These are phyloP conservation scores for Aplodontia rufa DNA, from an alignment of 2,113 vertebrate species.

Conservation along the genomic window DNA sequence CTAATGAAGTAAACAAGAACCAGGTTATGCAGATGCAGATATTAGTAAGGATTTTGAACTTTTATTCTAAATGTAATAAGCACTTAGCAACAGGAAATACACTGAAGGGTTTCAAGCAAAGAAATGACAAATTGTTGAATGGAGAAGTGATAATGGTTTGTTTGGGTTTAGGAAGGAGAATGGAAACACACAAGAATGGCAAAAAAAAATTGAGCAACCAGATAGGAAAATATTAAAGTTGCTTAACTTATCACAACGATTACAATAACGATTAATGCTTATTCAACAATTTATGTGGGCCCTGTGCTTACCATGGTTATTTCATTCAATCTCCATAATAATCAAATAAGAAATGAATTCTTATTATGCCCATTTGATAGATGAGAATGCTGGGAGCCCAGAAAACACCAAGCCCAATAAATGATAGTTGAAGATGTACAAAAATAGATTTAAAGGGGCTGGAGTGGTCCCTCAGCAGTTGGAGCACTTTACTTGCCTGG, in stretches of 20 bases:
- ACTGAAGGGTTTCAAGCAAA: constrained; percentile 29
- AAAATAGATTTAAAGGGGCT: too few species aligned
- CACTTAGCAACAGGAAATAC: constrained; percentile 1
- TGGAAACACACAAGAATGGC: not conserved
- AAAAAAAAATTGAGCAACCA: not conserved
- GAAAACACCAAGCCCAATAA: constrained; percentile 32
- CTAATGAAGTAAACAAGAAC: not conserved
- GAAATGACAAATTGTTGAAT: constrained; percentile 10
- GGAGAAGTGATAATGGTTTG: not conserved
- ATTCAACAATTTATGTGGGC: constrained; percentile 2
- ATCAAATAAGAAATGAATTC: not conserved
- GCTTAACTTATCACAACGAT: not conserved
- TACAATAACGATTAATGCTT: constrained; percentile 30
- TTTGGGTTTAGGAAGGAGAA: not conserved
- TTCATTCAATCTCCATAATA: constrained; percentile 32
- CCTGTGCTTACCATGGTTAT: not conserved
- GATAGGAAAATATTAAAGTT: not conserved
- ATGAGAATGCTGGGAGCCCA: not conserved
- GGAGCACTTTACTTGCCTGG: too few species aligned
- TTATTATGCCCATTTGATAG: constrained; percentile 39
- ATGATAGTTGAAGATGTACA: not conserved
- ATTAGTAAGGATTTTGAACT: not conserved
- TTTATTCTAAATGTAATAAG: constrained; percentile 41
- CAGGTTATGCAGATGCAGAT: not conserved
- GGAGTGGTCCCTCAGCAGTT: too few species aligned